Evolutionary conservation across 2,113 vertebrate genomes (phyloP).

Genomic region (Myrmecobius fasciatus): DNA sequence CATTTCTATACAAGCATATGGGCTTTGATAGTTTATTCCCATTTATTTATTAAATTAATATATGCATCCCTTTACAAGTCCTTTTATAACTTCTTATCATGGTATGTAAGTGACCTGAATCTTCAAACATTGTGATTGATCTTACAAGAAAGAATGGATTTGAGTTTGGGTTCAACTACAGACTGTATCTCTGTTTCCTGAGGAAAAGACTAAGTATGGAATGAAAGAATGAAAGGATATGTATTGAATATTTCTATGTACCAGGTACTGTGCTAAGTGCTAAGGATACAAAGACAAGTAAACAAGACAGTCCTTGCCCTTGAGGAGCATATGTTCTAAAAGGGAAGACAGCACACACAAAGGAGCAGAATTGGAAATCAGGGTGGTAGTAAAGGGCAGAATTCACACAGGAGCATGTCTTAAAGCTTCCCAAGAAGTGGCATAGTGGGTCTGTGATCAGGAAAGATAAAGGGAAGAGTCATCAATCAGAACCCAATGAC

Average conservation of each 20-base stretch:
- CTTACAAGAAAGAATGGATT: background rate
- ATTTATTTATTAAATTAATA: background rate
- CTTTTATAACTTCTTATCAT: background rate
- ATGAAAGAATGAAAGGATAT: background rate
- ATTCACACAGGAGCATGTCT: background rate
- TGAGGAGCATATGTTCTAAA: background rate
- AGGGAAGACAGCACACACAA: background rate
- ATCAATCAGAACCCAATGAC: background rate
- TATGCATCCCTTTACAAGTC: background rate
- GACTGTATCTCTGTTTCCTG: background rate
- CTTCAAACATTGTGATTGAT: background rate
- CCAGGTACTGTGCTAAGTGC: background rate
- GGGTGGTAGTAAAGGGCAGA: background rate
- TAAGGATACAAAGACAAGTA: background rate
- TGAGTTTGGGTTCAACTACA: background rate
- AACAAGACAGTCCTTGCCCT: background rate
- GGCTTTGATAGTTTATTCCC: background rate
- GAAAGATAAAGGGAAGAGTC: background rate
- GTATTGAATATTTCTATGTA: background rate
- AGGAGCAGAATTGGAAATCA: background rate
- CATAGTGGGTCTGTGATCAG: background rate
- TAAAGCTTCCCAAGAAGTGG: background rate
- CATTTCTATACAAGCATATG: background rate
- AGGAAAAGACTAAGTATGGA: background rate
- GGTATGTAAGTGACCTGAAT: background rate